Base-by-base conservation (phyloP, 2,797 vertebrate genomes). In the Staurois parvus region DNA sequence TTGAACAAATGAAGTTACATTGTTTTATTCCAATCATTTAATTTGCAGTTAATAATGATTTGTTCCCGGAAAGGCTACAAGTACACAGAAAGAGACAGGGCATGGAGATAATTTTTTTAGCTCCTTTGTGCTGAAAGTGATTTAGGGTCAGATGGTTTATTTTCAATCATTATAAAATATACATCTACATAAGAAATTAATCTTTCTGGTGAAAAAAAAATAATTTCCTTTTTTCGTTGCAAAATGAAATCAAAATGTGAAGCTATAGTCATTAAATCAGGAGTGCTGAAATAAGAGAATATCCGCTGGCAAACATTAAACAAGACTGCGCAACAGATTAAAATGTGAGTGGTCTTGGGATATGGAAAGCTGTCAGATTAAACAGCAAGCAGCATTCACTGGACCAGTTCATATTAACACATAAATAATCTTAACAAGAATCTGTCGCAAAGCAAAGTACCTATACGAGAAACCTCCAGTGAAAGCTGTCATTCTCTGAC, bases 1-100 rank as follows among this genome's bases (percentile, higher is more conserved):
- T 85, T 85, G 77, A 85, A 85, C 75, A 85, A 79, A 85, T 85
- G 52, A 79, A 79, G 76, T 85, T 79, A 85, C 83, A 85, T 85
- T 85, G 83, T 85, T 85, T 85, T 85, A 85, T 79, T 85, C 83
- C 76, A 85, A 85, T 85, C 83, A 85, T 85, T 85, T 85, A 85
- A 85, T 85, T 85, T 85, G 83, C 83, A 79, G 83, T 85, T 85
- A 85, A 79, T 85, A 85, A 85, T 85, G 83, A 85, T 85, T 85
- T 85, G 83, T 85, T 85, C 83, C 83, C 83, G 76, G 83, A 85
- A 85, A 79, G 83, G 83, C 83, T 85, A 85, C 83, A 85, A 85
- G 76, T 85, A 85, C 83, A 85, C 76, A 85, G 83, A 79, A 78
- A 73, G 76, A 85, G 76, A 85, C 76, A 85, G 83, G 83, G 83